Evolutionary conservation across 2,113 vertebrate genomes (phyloP).

Genomic region (Cephalopholis sonnerati): DNA sequence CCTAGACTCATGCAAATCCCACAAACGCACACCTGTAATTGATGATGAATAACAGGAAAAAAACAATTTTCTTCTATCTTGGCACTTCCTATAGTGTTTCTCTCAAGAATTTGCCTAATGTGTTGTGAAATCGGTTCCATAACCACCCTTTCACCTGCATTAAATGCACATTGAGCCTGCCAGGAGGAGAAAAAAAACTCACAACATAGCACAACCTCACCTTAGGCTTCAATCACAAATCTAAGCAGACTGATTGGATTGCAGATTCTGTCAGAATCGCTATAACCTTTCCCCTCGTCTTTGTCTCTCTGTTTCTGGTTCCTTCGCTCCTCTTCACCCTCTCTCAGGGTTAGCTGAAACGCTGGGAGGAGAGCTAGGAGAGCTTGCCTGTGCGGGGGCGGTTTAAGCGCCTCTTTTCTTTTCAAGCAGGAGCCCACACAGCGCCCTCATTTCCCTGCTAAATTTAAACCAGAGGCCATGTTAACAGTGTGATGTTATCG

Average conservation of each 20-base stretch:
- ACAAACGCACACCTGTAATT: slow-evolving; percentile 67
- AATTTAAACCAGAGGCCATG: slow-evolving; percentile 80
- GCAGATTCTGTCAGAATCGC: slow-evolving; percentile 58
- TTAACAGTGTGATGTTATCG: slow-evolving; percentile 71
- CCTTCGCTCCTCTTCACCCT: slow-evolving; percentile 46
- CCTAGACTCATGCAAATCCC: slow-evolving; percentile 58
- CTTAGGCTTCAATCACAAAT: slow-evolving; percentile 46
- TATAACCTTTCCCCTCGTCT: slow-evolving; percentile 52
- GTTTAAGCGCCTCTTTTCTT: slow-evolving; percentile 76
- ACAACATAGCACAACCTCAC: slow-evolving; percentile 29
- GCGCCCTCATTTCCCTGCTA: slow-evolving; percentile 82
- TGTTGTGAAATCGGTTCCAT: slow-evolving; percentile 65
- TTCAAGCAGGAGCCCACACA: slow-evolving; percentile 80
- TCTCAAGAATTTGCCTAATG: slow-evolving; percentile 52
- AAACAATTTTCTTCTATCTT: slow-evolving; percentile 45
- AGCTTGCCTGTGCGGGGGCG: slow-evolving; percentile 70
- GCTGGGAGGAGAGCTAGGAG: slow-evolving; percentile 62
- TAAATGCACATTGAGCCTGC: slow-evolving; percentile 46
- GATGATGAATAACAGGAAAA: slow-evolving; percentile 55
- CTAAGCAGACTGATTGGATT: slow-evolving; percentile 54
- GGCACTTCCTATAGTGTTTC: slow-evolving; percentile 41
- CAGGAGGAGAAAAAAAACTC: slow-evolving; percentile 31
- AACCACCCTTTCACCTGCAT: slow-evolving; percentile 61
- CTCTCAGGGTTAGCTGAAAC: slow-evolving; percentile 65
- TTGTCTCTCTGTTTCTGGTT: slow-evolving; percentile 48